Evolutionary conservation across 2,888 invertebrate species (phyloP), one percentile per base, ranked within the genome.

Genomic region (Argyra leucocephala): DNA sequence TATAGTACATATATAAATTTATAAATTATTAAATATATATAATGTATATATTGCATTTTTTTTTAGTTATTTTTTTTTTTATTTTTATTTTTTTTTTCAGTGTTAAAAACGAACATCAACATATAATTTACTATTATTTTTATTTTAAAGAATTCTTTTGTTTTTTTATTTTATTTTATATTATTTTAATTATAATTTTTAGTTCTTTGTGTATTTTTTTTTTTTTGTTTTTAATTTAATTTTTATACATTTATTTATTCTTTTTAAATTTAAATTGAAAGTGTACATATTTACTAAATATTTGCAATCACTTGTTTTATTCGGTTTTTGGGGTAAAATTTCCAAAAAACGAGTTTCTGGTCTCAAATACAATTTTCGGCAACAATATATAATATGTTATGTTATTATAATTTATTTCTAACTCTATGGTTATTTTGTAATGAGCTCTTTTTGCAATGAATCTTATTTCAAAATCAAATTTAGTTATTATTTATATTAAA

Each of bases 31-130:
- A 48, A 15, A 18, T 48, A 48, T 48, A 18, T 48, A 48, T 48
- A 48, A 37, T 37, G 12, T 37, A 37, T 48, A 48, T 48, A 48
- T 48, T 48, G 48, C 48, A 48, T 48, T 48, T 48, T 9, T 48
- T 48, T 48, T 48, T 18, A 22, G 2, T 60, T 23, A 23, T 59
- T 59, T 60, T 26, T n/a, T n/a, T n/a, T 18, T n/a, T 18, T 60
- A 60, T 60, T 18, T 60, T 24, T 60, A 22, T 7, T 60, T 60
- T 18, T 10, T 57, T 23, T 63, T 57, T 63, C 57, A 57, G 24
- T 63, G 63, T 63, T 63, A 63, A 63, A 63, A 63, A 63, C 63
- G 63, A 63, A 63, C 63, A 63, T 63, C 63, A 63, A 63, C 63
- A 63, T 63, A 24, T 57, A 63, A 18, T 48, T 48, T 62, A 62